Percentiles rank a stretch among this genome's conserved stretches.
Conservation (phyloP, 2,888 invertebrate species). For the Drosophila nr. fundita region DNA sequence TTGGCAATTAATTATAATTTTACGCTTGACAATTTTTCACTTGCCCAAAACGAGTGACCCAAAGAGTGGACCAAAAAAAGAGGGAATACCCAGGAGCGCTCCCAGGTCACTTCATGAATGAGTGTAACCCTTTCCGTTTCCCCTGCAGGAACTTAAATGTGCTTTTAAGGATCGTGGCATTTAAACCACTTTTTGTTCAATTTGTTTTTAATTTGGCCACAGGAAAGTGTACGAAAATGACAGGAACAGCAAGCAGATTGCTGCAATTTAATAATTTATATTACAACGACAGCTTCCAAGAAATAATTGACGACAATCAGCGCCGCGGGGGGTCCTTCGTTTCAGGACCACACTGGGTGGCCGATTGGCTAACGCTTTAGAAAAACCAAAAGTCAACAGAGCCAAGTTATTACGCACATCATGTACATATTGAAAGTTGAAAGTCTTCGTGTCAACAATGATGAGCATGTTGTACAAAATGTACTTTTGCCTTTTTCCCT, state of each 20-base stretch:
- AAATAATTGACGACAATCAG: conserved; percentile 42
- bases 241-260: conserved; percentile 12
- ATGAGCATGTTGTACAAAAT: conserved; percentile 77
- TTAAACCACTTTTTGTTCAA: conserved; percentile 25
- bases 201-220: conserved; percentile 18
- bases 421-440: conserved; percentile 41
- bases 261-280: conserved; percentile 39
- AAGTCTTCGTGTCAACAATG: conserved; percentile 77
- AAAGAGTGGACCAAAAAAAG: background rate
- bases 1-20: conserved; percentile 78
- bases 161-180: conserved; percentile 48
- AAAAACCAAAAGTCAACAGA: conserved; percentile 36
- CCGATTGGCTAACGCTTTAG: conserved; percentile 19
- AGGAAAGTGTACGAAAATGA: conserved; percentile 2
- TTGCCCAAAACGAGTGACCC: conserved; percentile 43
- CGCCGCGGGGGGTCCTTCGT: background rate
- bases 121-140: background rate
- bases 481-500: conserved; percentile 54
- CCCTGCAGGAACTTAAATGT: conserved; percentile 33
- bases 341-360: background rate
- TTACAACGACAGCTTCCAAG: conserved; percentile 20
- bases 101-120: conserved; percentile 39
- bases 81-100: conserved; percentile 12
- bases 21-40: conserved; percentile 70
- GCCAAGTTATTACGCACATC: conserved; percentile 52